Conservation (phyloP, 2,797 vertebrate genomes). For the Peromyscus eremicus region DNA sequence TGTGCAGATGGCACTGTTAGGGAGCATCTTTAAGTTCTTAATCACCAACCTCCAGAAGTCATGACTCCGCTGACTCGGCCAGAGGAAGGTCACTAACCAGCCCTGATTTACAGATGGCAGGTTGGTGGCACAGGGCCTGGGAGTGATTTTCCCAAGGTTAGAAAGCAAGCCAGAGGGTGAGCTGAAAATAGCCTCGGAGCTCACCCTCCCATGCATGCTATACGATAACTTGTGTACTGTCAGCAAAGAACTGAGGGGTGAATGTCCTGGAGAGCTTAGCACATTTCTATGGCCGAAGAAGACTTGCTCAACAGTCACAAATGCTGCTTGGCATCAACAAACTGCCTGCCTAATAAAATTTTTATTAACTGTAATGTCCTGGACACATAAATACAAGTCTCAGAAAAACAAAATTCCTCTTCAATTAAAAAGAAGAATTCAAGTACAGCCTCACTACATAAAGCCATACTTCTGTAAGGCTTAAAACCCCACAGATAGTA, state of each 20-base stretch:
- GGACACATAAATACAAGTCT: constrained; percentile 12
- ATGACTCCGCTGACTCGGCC: constrained; percentile 15
- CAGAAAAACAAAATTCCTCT: constrained; percentile 54
- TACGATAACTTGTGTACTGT: constrained; percentile 82
- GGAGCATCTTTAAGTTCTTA: constrained; percentile 28
- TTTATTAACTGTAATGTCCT: constrained; percentile 42
- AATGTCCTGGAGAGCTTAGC: constrained; percentile 69
- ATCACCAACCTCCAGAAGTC: constrained; percentile 49
- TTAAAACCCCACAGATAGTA: not conserved
- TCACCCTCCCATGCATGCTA: constrained; percentile 70
- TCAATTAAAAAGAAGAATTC: not conserved
- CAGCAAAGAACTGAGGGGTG: constrained; percentile 74
- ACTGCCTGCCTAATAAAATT: not conserved
- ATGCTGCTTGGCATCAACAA: constrained; percentile 61
- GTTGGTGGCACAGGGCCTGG: constrained; percentile 70
- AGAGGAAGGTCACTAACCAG: constrained; percentile 69
- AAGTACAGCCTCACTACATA: not conserved
- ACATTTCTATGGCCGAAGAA: constrained; percentile 63
- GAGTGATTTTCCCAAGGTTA: constrained; percentile 83
- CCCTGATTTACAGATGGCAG: constrained; percentile 65
- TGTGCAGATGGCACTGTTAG: not conserved
- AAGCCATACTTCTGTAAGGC: constrained; percentile 18
- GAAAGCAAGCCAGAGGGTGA: constrained; percentile 76
- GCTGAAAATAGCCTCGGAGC: constrained; percentile 76
- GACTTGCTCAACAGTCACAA: constrained; percentile 66